phyloP scores from a whole-genome alignment of 2,113 vertebrate species.

The Alouatta palliata region DNA sequence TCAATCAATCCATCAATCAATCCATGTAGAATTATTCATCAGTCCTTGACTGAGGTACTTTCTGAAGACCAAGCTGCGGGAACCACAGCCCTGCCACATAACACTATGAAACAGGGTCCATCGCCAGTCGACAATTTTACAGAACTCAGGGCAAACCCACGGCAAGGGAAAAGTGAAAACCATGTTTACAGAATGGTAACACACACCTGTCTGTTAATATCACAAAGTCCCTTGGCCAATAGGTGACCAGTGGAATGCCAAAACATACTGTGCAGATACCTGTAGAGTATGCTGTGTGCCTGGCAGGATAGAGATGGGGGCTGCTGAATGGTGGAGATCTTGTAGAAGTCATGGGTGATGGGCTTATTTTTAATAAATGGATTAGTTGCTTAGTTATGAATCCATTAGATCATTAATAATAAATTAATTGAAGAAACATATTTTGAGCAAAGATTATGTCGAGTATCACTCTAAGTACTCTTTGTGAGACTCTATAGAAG shows the following conservation, averaged over 20 bases:
- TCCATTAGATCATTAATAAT: not conserved
- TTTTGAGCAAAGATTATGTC: not conserved
- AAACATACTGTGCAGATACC: not conserved
- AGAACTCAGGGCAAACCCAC: not conserved
- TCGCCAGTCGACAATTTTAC: not conserved
- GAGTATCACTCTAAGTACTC: not conserved
- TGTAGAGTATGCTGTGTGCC: fast-evolving
- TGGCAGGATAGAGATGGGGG: not conserved
- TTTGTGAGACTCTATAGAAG: not conserved
- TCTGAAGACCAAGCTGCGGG: not conserved
- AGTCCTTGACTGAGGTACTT: not conserved
- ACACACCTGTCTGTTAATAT: not conserved
- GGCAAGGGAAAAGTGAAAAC: not conserved
- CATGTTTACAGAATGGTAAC: not conserved
- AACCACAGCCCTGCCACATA: no score
- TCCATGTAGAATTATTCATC: not conserved
- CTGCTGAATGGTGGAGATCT: not conserved
- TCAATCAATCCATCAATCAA: no score
- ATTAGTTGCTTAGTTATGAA: not conserved
- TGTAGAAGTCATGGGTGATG: not conserved
- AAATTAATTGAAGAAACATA: not conserved
- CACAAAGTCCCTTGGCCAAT: not conserved
- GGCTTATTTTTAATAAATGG: not conserved
- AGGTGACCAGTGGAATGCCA: not conserved
- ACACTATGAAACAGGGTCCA: fast-evolving